A percentile compares a stretch with the other conserved stretches of the same genome.
phyloP scores from a whole-genome alignment of 2,113 vertebrate genomes.

The Diadophis punctatus region DNA sequence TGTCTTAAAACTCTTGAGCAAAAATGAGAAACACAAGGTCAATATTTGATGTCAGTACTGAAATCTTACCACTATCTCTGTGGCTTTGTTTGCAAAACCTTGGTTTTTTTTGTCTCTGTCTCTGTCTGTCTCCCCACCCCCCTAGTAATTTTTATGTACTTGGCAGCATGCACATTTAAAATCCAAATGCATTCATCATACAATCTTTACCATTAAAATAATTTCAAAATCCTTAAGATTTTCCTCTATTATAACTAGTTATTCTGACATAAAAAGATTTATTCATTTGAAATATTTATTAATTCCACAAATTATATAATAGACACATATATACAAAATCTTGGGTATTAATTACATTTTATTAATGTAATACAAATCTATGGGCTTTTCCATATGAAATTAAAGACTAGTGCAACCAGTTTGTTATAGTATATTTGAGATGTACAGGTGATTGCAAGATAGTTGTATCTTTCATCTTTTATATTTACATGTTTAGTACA shows the following conservation, averaged over 20 bases:
- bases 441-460: slow-evolving; percentile 47
- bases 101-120: no score
- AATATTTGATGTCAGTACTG: neutral
- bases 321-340: neutral
- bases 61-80: neutral
- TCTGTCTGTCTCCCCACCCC: no score
- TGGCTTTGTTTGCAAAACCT: neutral
- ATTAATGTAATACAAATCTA: slow-evolving; percentile 45
- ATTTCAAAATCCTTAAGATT: neutral
- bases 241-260: neutral
- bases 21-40: neutral
- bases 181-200: neutral
- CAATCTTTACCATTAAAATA: neutral
- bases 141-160: neutral
- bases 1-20: neutral
- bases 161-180: neutral
- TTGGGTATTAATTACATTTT: slow-evolving; percentile 27
- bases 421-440: slow-evolving; percentile 48
- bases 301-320: neutral
- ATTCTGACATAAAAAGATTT: neutral
- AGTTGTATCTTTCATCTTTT: slow-evolving; percentile 35
- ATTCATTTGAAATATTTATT: neutral
- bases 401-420: slow-evolving; percentile 30
- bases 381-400: slow-evolving; percentile 37
- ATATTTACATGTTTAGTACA: slow-evolving; percentile 62